Base-by-base conservation (phyloP, 1,140 invertebrate genomes). In the Drosophila bocki region DNA sequence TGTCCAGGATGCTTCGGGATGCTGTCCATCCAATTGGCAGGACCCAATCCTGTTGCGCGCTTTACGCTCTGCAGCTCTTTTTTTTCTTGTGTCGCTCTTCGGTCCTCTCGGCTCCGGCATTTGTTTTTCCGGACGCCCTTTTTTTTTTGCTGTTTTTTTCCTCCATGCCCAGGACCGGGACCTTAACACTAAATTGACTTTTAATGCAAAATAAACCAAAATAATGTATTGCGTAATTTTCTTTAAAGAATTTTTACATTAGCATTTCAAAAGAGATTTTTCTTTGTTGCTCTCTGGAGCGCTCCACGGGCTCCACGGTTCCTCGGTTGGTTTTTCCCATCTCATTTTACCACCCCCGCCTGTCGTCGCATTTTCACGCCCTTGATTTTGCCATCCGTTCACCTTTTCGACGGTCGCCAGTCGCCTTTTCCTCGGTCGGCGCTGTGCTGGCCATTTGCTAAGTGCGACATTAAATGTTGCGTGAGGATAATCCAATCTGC, bases 171-270 rank as follows among this genome's bases (percentile, higher is more conserved):
- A 22, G 53, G 53, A 22, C 53, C 35, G 15, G 51, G 33, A 76
- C 81, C 85, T 88, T 88, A 88, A 88, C 85, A 88, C 85, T 90
- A 88, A 88, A 88, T 88, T 88, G 85, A 88, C 85, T 88, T 88
- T 88, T 88, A 88, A 88, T 88, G 85, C 85, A 88, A 88, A 88
- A 88, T 88, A 88, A 88, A 88, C 85, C 85, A 88, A 88, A 88
- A 88, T 88, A 88, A 88, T 90, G 85, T 88, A 88, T 90, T 88
- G 85, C 85, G 85, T 88, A 88, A 88, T 88, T 88, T 88, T 88
- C 85, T 90, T 88, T 88, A 88, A 88, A 90, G 85, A 88, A 88
- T 88, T 88, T 88, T 88, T 82, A 88, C 85, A 88, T 88, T 88
- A 88, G 85, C 85, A 88, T 88, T 88, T 88, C 85, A 90, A 88